Evolutionary conservation across 2,797 vertebrate species (phyloP), one percentile per base, ranked within the genome.

Genomic region (Brachyrhaphis roseni): DNA sequence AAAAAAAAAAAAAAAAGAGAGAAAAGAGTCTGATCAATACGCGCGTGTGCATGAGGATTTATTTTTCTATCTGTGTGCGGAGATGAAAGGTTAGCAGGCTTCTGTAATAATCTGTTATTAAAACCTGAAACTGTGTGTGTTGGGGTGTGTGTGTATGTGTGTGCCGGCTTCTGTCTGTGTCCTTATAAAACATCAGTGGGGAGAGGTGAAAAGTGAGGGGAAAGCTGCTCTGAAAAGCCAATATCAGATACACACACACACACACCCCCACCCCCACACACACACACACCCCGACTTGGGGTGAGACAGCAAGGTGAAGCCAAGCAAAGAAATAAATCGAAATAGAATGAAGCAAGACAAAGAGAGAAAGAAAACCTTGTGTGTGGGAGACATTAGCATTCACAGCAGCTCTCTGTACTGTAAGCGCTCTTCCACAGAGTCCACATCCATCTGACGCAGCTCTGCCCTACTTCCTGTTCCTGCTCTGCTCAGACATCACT

Each of bases 21-120:
- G 77, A 75, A 64, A 26, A 7, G 62, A 84, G 71, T 80, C 18
- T 1, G 76, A 89, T 92, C 88, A 46, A 94, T 93, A 51, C 36
- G 72, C 0, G 18, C 1, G 47, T 51, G 75, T 41, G 62, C 46
- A 55, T 5, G 49, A 28, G 72, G 68, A 39, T 23, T 64, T 36
- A 74, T 55, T 68, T 78, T 72, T 77, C 41, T 64, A 53, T 31
- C 79, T 76, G 78, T 72, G 83, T 72, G 86, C 46, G 28, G 55
- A 72, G 43, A 78, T 80, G 77, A 93, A 92, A 92, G 90, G 90
- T 90, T 90, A 90, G 86, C 41, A 13, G 57, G 83, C 15, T 16
- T 77, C 82, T 85, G 85, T 87, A 94, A 92, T 93, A 89, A 92
- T 83, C 83, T 80, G 84, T 90, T 93, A 93, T 88, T 88, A 90